Percentiles rank a stretch among this genome's conserved stretches.
Conservation (phyloP, 2,797 vertebrate genomes). For the Coendou prehensilis region DNA sequence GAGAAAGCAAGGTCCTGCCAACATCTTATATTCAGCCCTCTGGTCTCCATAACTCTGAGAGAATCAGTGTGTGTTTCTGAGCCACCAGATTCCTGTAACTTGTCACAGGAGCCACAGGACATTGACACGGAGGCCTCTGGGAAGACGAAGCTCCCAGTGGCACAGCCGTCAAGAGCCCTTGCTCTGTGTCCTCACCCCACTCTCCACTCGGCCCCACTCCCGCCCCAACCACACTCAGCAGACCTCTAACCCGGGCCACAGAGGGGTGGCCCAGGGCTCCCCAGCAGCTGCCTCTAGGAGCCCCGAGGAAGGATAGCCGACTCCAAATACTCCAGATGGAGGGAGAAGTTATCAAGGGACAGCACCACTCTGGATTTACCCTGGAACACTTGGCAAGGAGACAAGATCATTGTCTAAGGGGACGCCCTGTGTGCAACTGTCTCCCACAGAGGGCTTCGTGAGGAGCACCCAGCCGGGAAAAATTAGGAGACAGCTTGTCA, state of each 20-base stretch:
- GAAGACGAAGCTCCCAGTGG: fast-evolving
- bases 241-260: not conserved
- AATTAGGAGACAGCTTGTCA: not conserved
- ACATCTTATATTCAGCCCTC: not conserved
- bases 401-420: not conserved
- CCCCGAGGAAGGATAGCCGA: not conserved
- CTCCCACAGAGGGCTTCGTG: not conserved
- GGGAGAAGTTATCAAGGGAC: not conserved
- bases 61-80: too few species aligned
- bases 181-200: fast-evolving
- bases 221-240: not conserved
- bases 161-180: too few species aligned
- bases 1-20: fast-evolving
- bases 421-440: not conserved
- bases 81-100: too few species aligned
- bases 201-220: not conserved
- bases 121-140: fast-evolving
- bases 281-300: not conserved
- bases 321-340: not conserved
- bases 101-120: not conserved
- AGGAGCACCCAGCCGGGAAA: not conserved
- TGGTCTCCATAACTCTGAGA: not conserved
- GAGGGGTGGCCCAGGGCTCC: not conserved
- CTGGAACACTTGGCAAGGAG: not conserved
- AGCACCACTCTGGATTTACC: not conserved